Evolutionary conservation across 1,140 invertebrate genomes (phyloP).

Genomic region (Sycophaga agraensis): DNA sequence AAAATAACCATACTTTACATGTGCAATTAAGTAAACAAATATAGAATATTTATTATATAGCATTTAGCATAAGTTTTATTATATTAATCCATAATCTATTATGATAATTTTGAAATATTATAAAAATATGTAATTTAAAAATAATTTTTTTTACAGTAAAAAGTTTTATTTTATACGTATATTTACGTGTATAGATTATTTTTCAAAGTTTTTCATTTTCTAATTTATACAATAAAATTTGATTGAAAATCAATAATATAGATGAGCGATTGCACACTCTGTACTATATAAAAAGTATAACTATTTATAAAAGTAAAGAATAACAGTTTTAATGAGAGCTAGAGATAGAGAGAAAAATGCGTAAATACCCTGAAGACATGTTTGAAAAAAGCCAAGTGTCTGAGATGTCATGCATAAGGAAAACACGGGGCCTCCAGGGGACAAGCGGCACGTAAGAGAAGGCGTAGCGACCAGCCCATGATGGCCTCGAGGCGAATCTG

Average conservation of each 20-base stretch:
- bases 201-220: neutral
- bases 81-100: too few species aligned
- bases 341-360: constrained; percentile 31
- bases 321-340: too few species aligned
- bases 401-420: constrained; percentile 71
- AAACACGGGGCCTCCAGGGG: constrained; percentile 79
- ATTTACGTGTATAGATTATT: neutral
- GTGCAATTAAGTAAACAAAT: too few species aligned
- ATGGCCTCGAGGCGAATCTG: constrained; percentile 75
- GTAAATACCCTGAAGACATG: constrained; percentile 70
- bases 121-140: too few species aligned
- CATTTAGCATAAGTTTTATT: too few species aligned
- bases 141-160: neutral
- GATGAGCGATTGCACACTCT: neutral
- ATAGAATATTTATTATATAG: too few species aligned
- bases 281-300: neutral
- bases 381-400: constrained; percentile 85
- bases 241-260: too few species aligned
- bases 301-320: neutral
- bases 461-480: constrained; percentile 83
- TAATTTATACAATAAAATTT: too few species aligned
- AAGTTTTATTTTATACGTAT: too few species aligned
- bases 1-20: neutral
- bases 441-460: constrained; percentile 83
- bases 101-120: too few species aligned